Base-by-base conservation (phyloP, 30 jellyfish, hydroid and myxozoan genomes). In the Turritopsis rubra region DNA sequence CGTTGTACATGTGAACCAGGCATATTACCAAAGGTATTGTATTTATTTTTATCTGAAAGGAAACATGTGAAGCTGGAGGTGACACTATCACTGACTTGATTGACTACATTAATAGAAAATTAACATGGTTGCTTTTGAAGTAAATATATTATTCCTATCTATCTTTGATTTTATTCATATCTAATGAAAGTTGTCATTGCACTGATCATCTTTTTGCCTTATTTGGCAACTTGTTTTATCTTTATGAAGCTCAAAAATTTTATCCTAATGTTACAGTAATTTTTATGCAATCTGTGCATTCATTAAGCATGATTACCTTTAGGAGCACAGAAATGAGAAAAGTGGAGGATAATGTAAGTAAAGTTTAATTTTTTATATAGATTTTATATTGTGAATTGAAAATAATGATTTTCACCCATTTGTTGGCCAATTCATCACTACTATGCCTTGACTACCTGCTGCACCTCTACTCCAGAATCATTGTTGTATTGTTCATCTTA, bases 1-100 rank as follows among this genome's bases (percentile, higher is more conserved):
- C n/a, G n/a, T n/a, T n/a, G n/a, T n/a, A n/a, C n/a, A n/a, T n/a
- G n/a, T n/a, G n/a, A n/a, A n/a, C n/a, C n/a, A n/a, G n/a, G n/a
- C n/a, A n/a, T n/a, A n/a, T n/a, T n/a, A n/a, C n/a, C n/a, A n/a
- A n/a, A n/a, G n/a, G 60, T 3, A 41, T 41, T 41, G 9, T 13
- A 3, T 3, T 13, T 41, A 41, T 41, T 13, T 52, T 41, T 23
- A 78, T 78, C 27, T n/a, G 41, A 17, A 75, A 91, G 97, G 97
- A 91, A 75, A 86, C 94, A 24, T 87, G 97, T 28, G 97, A 91
- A 71, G 89, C 91, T 79, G 97, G 96, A 27, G 95, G 91, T 3
- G 97, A 91, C 60, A 70, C 68, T 25, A 66, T 87, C 22, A 28
- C 88, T 18, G 97, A 91, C 54, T 54, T 91, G 54, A 88, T 91